Evolutionary conservation across 2,797 vertebrate species (phyloP).

Genomic region (Bradypus variegatus): DNA sequence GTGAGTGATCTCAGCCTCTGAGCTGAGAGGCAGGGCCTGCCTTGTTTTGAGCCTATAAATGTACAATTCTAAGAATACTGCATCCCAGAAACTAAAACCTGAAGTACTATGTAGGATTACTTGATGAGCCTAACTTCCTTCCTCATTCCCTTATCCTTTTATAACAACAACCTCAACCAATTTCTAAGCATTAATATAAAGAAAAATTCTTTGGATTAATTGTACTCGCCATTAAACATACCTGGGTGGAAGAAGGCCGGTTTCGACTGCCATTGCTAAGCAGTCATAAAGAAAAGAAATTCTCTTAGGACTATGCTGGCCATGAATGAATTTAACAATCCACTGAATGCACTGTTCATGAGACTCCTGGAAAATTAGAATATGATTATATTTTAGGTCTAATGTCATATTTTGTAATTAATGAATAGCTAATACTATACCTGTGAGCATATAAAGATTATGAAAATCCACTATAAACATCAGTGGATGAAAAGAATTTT

Average conservation of each 20-base stretch:
- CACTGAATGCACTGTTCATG: slow-evolving; percentile 98
- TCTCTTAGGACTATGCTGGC: slow-evolving; percentile 96
- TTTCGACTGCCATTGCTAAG: slow-evolving; percentile 96
- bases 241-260: slow-evolving; percentile 91
- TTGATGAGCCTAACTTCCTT: not conserved
- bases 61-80: not conserved
- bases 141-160: not conserved
- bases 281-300: slow-evolving; percentile 99
- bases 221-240: slow-evolving; percentile 63
- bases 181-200: not conserved
- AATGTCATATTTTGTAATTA: not conserved
- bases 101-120: not conserved
- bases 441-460: not conserved
- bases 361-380: slow-evolving; percentile 83
- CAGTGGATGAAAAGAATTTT: not conserved
- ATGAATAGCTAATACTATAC: not conserved
- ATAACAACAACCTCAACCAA: not conserved
- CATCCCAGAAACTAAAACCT: not conserved
- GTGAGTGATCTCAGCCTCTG: not conserved
- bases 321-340: slow-evolving; percentile 96
- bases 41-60: not conserved
- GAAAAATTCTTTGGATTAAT: not conserved
- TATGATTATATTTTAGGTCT: slow-evolving; percentile 3
- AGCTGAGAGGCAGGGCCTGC: not conserved
- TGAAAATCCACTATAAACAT: not conserved